A percentile compares a stretch with the other conserved stretches of the same genome.
Conservation (phyloP, 2,113 vertebrate genomes). For the Halcyon senegalensis region DNA sequence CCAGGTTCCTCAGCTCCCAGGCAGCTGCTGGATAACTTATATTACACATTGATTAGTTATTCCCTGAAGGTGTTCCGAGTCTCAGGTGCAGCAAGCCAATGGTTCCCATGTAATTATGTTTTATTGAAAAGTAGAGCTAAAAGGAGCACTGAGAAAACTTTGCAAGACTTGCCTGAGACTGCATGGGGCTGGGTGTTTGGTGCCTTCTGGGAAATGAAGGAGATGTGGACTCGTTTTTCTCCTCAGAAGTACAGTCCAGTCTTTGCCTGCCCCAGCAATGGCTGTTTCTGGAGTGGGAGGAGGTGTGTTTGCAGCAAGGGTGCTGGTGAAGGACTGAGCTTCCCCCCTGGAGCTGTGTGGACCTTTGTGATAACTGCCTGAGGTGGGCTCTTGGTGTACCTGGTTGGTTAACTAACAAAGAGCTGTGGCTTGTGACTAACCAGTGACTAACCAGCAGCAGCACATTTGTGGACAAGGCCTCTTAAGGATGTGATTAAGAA, state of each 20-base stretch:
- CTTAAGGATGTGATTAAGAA: neutral
- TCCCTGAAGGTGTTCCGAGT: neutral
- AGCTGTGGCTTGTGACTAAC: neutral
- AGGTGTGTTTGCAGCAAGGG: rapidly evolving
- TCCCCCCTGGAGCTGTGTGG: neutral
- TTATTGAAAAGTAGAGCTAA: neutral
- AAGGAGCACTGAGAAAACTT: neutral
- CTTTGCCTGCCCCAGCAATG: neutral
- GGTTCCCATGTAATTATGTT: neutral
- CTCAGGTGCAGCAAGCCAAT: neutral
- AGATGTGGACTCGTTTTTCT: neutral
- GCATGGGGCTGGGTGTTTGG: no score
- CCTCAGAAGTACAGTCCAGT: neutral
- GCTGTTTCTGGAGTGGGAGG: neutral
- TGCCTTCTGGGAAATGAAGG: neutral
- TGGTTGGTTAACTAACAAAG: neutral
- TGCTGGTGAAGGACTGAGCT: neutral
- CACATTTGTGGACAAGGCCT: neutral
- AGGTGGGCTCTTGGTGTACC: neutral
- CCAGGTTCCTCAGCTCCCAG: neutral
- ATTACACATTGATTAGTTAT: neutral
- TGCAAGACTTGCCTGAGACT: neutral
- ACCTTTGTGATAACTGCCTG: neutral
- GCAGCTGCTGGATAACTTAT: neutral
- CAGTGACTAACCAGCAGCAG: neutral